These are phyloP conservation scores for Lacanobia wlatinum DNA, from an alignment of 2,888 invertebrate genomes.

Conservation along the genomic window DNA sequence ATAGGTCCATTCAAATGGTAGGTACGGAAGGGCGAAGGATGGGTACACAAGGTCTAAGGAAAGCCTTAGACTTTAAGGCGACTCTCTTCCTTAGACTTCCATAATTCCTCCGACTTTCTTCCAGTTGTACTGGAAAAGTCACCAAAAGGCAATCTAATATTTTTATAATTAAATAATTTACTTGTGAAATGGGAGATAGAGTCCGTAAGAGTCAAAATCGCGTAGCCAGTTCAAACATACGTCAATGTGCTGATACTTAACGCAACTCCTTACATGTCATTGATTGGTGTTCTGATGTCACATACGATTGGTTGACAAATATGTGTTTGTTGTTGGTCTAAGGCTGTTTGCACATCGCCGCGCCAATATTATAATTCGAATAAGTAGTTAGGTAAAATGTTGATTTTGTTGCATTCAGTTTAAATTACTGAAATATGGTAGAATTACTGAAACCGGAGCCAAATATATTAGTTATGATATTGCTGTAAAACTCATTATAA, in stretches of 20 bases:
- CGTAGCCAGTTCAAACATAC: constrained; percentile 1
- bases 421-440: neutral
- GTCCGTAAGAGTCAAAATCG: constrained; percentile 9
- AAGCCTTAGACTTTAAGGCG: too few species aligned
- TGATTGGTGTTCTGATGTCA: neutral
- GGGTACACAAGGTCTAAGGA: neutral
- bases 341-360: neutral
- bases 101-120: neutral
- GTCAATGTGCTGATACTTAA: neutral
- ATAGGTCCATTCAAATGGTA: neutral
- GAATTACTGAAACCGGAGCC: neutral
- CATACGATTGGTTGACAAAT: neutral
- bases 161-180: neutral
- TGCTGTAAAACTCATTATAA: neutral
- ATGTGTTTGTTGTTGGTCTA: constrained; percentile 8
- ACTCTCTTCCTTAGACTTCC: neutral
- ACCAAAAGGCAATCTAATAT: neutral
- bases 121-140: neutral
- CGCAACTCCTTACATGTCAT: neutral
- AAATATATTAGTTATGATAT: constrained; percentile 1
- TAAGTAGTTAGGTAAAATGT: constrained; percentile 13
- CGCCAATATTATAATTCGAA: neutral
- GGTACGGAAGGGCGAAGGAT: neutral
- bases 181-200: neutral
- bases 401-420: constrained; percentile 10